Conservation (phyloP, 2,888 invertebrate species). For the Eledona agricola region DNA sequence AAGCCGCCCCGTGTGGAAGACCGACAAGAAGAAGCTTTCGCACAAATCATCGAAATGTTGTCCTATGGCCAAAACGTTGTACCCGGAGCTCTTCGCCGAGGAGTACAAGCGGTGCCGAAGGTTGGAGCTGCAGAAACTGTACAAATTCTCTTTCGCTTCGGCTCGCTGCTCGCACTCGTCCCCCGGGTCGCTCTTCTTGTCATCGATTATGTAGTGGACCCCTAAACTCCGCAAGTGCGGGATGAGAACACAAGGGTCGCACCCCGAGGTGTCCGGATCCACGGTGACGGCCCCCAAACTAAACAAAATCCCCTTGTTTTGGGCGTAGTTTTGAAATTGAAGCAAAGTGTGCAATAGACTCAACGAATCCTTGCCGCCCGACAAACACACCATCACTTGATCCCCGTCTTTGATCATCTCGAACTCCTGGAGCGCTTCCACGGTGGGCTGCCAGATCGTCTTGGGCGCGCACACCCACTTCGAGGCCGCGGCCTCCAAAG, state of each 20-base stretch:
- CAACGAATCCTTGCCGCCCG: conserved; percentile 85
- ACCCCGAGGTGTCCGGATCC: conserved; percentile 70
- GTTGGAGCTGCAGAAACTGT: conserved; percentile 78
- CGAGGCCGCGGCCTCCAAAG: conserved; percentile 59
- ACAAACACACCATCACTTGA: conserved; percentile 83
- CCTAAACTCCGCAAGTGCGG: conserved; percentile 78
- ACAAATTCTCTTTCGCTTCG: conserved; percentile 59
- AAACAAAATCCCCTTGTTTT: conserved; percentile 79
- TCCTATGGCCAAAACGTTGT: conserved; percentile 87
- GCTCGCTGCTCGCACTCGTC: conserved; percentile 64
- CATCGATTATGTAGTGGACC: conserved; percentile 80
- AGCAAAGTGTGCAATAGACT: conserved; percentile 83
- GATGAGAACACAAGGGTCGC: conserved; percentile 70
- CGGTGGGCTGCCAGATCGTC: conserved; percentile 80
- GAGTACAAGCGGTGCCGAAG: conserved; percentile 79
- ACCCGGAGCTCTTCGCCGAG: conserved; percentile 78
- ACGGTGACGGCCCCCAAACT: conserved; percentile 78
- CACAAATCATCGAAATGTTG: conserved; percentile 88
- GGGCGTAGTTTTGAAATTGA: conserved; percentile 82
- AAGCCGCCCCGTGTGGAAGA: conserved; percentile 82
- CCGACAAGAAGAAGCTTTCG: conserved; percentile 81
- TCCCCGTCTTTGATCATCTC: conserved; percentile 87
- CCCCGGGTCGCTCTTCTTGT: conserved; percentile 51
- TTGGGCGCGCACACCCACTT: conserved; percentile 83
- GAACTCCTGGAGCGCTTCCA: conserved; percentile 85